Base-by-base conservation (phyloP, 1,140 invertebrate species). In the Polypedilum pembai region DNA sequence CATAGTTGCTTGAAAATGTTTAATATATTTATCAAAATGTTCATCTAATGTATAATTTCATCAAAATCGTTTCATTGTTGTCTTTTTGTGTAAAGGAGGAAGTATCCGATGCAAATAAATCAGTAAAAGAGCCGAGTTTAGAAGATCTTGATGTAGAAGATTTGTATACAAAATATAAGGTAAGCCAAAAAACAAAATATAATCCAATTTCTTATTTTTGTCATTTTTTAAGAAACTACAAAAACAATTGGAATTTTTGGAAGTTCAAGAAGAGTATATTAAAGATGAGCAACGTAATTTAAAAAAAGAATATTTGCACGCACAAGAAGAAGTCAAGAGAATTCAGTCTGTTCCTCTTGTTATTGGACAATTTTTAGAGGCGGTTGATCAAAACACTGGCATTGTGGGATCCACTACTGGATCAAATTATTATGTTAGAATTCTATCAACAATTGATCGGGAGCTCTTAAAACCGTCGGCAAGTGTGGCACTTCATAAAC, bases 221-320 rank as follows among this genome's bases (percentile, higher is more conserved):
- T 56, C 17, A 41, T 20, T 69, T 74, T 73, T 24, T 76, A 77
- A 96, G 93, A 98, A 98, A 90, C 84, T 98, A 2, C 93, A 98
- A 84, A 87, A 93, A 76, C 95, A 97, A 83, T 82, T 98, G n/a
- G 95, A 98, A 83, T 98, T 98, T 83, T 85, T 98, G 3, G 91
- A 96, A 83, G 96, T 98, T 15, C 96, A 98, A 86, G 96, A 98
- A 85, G 95, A 98, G 79, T 98, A 98, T 79, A 97, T 98, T 73
- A 99, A 99, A 85, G 94, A 98, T 89, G 96, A 99, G 82, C 96
- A 97, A 80, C 90, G 95, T 73, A 98, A 98, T 84, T 84, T 99
- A 41, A 98, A 98, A 79, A 98, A 98, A 78, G 96, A 98, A 83
- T 96, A 98, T 80, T 84, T 98, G 1, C 96, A 99, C 85, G 96